Evolutionary conservation across 1,140 invertebrate species (phyloP), one percentile per base, ranked within the genome.

Genomic region (Bathynomus jamesi): DNA sequence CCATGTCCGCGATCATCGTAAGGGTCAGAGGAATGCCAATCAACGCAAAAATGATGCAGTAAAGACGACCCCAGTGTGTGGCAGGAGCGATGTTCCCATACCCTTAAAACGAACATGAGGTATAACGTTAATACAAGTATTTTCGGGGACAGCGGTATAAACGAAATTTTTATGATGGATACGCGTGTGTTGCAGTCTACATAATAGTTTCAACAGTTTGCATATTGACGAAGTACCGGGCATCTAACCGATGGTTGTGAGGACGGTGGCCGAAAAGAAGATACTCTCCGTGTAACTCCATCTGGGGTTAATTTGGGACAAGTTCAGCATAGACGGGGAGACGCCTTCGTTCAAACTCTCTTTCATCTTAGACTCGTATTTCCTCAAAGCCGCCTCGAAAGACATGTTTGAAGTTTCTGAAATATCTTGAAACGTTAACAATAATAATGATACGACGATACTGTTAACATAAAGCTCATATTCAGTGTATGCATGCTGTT

Each of bases 31-130:
- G 95, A 79, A 96, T 95, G 17, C 95, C 95, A 40, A 98, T 87
- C 61, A 96, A 85, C 8, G 95, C 94, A 81, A 96, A 98, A 17
- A 94, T 83, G 62, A 98, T 94, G 81, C 94, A 97, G 80, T 96
- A 93, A 28, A 91, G 83, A 69, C 92, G 87, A 8, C 96, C 96
- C 80, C 87, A 85, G 70, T 86, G 86, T 3, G 95, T 97, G 31
- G 89, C 88, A 0, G 96, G 95, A 13, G 93, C 93, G 75, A 97
- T 92, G 81, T 98, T 95, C 62, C 96, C 96, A 82, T 98, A 98
- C 70, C 95, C 95, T 95, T 80, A n/a, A n/a, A n/a, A n/a, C n/a
- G n/a, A n/a, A n/a, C n/a, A n/a, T n/a, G n/a, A n/a, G n/a, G n/a
- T n/a, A n/a, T n/a, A n/a, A n/a, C n/a, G n/a, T n/a, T n/a, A n/a